These are phyloP conservation scores for Furcifer pardalis DNA, from an alignment of 2,797 vertebrate species.

Conservation along the genomic window DNA sequence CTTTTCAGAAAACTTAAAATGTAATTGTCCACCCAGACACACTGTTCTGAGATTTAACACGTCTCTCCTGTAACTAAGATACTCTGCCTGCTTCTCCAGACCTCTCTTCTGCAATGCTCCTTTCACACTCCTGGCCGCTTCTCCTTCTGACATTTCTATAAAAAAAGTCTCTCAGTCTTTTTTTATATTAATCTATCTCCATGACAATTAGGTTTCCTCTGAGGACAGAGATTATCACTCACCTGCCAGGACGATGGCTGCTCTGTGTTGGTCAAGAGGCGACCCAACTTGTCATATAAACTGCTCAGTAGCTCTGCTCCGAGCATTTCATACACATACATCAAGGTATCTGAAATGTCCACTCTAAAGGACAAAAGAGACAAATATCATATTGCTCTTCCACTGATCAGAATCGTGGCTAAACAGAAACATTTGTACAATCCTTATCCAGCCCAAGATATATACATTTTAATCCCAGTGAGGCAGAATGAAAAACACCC, in stretches of 20 bases:
- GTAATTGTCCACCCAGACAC: not conserved
- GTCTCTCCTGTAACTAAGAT: not conserved
- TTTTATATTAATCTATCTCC: not conserved
- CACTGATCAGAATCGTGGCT: no score
- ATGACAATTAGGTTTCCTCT: not conserved
- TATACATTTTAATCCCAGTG: not conserved
- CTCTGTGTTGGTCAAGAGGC: slow-evolving; percentile 91
- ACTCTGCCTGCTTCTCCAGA: not conserved
- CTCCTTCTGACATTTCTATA: not conserved
- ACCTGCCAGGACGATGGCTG: slow-evolving; percentile 97
- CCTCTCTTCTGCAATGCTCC: not conserved
- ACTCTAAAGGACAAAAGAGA: slow-evolving; percentile 79
- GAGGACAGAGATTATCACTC: slow-evolving; percentile 29
- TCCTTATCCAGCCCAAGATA: not conserved
- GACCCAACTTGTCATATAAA: slow-evolving; percentile 96
- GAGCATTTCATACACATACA: slow-evolving; percentile 99
- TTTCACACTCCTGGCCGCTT: not conserved
- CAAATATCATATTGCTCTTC: slow-evolving; percentile 30
- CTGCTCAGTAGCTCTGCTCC: slow-evolving; percentile 97
- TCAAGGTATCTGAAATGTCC: slow-evolving; percentile 97
- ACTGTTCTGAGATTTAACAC: not conserved
- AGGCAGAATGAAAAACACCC: not conserved
- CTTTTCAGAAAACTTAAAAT: not conserved
- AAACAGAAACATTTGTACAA: not conserved
- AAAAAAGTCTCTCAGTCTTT: not conserved